Base-by-base conservation (phyloP, 2,113 vertebrate genomes). In the Canis aureus region DNA sequence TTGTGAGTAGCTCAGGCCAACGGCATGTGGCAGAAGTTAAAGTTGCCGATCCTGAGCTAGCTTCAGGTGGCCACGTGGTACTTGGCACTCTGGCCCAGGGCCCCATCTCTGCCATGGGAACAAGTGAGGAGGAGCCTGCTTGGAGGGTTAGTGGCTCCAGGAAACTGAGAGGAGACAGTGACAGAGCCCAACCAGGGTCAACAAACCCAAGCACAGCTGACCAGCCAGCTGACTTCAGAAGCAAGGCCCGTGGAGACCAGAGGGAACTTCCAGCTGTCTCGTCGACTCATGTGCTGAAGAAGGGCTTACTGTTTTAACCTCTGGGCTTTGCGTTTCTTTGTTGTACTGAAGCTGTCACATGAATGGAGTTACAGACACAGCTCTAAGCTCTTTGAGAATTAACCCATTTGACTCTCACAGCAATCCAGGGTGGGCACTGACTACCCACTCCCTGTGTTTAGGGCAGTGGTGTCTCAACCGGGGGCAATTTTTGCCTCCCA, bases 81-180 rank as follows among this genome's bases (percentile, higher is more conserved):
- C 25, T 43, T 73, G 19, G 0, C 0, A 15, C 27, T 23, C 29
- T 49, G 12, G 60, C 57, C 49, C 53, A 29, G 67, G 35, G 32
- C 6, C 62, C 71, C 1, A 25, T 43, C 64, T 85, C 29, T 27
- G 49, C 29, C 16, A 22, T 1, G 2, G 29, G 55, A 38, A 51
- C 23, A 10, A 25, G n/a, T n/a, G 22, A 0, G 2, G 15, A n/a
- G 1, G 4, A 43, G 38, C 3, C 57, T 13, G 59, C 60, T 2
- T 32, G 60, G 23, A 59, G 71, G 10, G 51, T 35, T 32, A 35
- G 23, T 0, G 5, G 19, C 67, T 69, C 76, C 8, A 9, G 53
- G 76, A 66, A 15, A 53, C 73, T 22, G 57, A 59, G 60, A 11
- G 1, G 8, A 8, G 76, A 35, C 23, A 20, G 73, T 8, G 10